A percentile compares a stretch with the other conserved stretches of the same genome.
phyloP scores from a whole-genome alignment of 2,888 invertebrate genomes.

The Mellilla xanthometata region DNA sequence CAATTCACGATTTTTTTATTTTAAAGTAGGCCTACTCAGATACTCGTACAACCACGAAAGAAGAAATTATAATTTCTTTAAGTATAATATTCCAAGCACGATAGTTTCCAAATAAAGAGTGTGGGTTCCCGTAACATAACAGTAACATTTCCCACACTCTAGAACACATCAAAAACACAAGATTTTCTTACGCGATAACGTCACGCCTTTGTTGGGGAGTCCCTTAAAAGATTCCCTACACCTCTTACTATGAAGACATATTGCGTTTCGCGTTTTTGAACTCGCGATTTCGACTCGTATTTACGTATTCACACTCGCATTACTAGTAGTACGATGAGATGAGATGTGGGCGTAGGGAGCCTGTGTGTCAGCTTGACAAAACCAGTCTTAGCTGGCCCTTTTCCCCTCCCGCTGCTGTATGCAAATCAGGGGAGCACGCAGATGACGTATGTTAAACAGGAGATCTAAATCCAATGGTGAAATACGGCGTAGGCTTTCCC shows the following conservation, averaged over 20 bases:
- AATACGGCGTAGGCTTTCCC: conserved; percentile 67
- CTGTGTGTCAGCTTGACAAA: conserved; percentile 68
- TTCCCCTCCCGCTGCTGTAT: conserved; percentile 48
- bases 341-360: conserved; percentile 66
- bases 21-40: no score
- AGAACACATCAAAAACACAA: conserved; percentile 60
- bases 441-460: conserved; percentile 69
- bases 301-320: conserved; percentile 82
- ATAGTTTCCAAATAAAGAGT: no score
- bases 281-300: conserved; percentile 78
- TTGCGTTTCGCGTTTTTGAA: conserved; percentile 82
- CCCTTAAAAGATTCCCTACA: conserved; percentile 72
- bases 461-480: conserved; percentile 66
- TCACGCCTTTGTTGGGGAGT: conserved; percentile 67
- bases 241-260: conserved; percentile 77
- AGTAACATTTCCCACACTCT: conserved; percentile 40
- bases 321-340: conserved; percentile 76
- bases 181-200: conserved; percentile 65
- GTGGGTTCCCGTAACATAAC: neutral
- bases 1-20: no score
- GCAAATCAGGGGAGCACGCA: conserved; percentile 55
- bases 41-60: no score
- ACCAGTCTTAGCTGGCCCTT: conserved; percentile 56
- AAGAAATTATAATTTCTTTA: no score
- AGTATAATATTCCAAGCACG: no score